These are phyloP conservation scores for Drosophila mulleri DNA, from an alignment of 2,888 invertebrate species.

Conservation along the genomic window DNA sequence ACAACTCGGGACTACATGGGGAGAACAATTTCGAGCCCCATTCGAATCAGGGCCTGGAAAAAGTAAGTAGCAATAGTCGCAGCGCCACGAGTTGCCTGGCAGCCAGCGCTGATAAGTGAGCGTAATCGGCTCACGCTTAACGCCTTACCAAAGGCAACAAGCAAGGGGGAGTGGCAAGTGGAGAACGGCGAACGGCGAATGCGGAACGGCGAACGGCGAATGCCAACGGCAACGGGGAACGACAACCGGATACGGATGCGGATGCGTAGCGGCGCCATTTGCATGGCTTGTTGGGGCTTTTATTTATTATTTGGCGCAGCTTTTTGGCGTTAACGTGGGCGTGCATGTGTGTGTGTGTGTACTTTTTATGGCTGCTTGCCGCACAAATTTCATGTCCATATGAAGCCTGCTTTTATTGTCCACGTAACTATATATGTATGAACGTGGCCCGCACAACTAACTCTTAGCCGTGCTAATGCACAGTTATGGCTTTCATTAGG, in stretches of 20 bases:
- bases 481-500: constrained; percentile 62
- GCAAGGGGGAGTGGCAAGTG: not conserved
- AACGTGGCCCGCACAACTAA: constrained; percentile 34
- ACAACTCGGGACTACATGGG: too few relatives aligned
- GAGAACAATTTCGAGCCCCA: not conserved
- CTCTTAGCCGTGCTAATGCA: constrained; percentile 51
- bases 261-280: constrained; percentile 63
- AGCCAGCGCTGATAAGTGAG: constrained; percentile 67
- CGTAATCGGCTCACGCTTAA: constrained; percentile 77
- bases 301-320: constrained; percentile 64
- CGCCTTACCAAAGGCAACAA: constrained; percentile 47
- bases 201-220: not conserved
- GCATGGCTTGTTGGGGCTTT: constrained; percentile 56
- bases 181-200: constrained; percentile 7
- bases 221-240: constrained; percentile 15
- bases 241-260: constrained; percentile 59
- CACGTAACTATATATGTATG: constrained; percentile 24
- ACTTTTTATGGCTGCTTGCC: constrained; percentile 64
- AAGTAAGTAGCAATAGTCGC: constrained; percentile 44
- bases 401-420: constrained; percentile 61
- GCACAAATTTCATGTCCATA: constrained; percentile 65
- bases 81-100: constrained; percentile 33
- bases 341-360: not conserved
- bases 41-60: constrained; percentile 25
- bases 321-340: constrained; percentile 26